These are phyloP conservation scores for Eubasilissa splendida DNA, from an alignment of 2,888 invertebrate species.

Conservation along the genomic window DNA sequence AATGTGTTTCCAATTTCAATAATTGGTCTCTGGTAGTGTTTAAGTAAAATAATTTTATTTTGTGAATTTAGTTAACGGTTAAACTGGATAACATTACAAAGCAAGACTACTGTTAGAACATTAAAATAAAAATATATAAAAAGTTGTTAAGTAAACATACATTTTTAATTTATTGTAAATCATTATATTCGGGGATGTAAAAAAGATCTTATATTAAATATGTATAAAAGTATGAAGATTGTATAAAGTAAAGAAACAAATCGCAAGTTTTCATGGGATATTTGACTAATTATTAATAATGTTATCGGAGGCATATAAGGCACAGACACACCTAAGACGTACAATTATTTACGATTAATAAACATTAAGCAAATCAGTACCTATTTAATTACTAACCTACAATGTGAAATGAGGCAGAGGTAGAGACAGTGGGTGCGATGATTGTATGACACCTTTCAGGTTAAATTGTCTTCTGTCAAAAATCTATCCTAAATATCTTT, in stretches of 20 bases:
- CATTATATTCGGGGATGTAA: neutral
- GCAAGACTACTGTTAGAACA: constrained; percentile 17
- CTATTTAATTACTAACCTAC: neutral
- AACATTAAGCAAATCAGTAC: constrained; percentile 30
- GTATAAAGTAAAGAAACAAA: neutral
- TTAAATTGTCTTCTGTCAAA: too few relatives aligned
- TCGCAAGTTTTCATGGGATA: neutral
- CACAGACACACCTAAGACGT: constrained; percentile 1
- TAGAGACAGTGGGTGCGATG: too few relatives aligned
- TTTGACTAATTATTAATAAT: constrained; percentile 12
- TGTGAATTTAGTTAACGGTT: constrained; percentile 17
- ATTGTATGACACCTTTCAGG: too few relatives aligned
- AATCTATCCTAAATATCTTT: too few relatives aligned
- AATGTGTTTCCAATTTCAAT: too few relatives aligned
- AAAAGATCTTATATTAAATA: neutral
- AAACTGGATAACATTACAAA: constrained; percentile 26
- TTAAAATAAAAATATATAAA: constrained; percentile 10
- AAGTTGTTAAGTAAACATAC: constrained; percentile 6
- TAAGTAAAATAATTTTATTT: neutral
- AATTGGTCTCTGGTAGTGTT: too few relatives aligned
- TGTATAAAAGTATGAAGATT: constrained; percentile 18
- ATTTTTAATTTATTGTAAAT: neutral
- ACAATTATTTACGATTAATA: constrained; percentile 17
- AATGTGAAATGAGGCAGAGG: too few relatives aligned
- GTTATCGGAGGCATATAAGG: constrained; percentile 10